Conservation (phyloP, 2,113 vertebrate species). For the Phylloscopus trochiloides region DNA sequence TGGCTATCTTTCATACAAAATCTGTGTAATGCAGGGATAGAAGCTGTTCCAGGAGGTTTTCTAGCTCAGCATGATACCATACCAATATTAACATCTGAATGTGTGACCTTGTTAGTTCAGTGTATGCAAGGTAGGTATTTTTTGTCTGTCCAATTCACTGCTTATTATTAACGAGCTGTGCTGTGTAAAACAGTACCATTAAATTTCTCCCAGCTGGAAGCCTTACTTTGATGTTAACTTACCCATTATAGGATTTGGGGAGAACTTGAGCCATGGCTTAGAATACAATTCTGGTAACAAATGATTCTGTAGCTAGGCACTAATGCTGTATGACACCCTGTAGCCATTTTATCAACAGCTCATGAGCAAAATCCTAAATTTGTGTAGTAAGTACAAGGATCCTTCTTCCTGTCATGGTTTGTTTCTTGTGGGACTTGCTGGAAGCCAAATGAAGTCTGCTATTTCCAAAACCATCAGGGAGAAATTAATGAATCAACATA, state of each 20-base stretch:
- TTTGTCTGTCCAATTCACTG: neutral
- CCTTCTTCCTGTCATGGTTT: neutral
- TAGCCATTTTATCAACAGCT: neutral
- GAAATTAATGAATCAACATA: neutral
- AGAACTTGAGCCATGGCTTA: neutral
- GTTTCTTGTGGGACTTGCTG: neutral
- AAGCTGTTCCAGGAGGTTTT: neutral
- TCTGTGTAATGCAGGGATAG: neutral
- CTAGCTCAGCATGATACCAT: neutral
- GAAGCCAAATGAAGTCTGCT: neutral
- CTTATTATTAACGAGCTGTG: neutral
- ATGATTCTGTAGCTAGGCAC: neutral
- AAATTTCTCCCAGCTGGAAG: neutral
- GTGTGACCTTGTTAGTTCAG: neutral
- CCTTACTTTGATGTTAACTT: neutral
- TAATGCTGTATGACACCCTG: neutral
- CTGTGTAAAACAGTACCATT: neutral
- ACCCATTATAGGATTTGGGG: neutral
- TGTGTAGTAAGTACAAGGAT: neutral
- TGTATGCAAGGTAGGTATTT: neutral
- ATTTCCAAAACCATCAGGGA: slow-evolving; percentile 25
- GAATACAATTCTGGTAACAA: neutral
- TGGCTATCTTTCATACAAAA: neutral
- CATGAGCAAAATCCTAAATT: neutral
- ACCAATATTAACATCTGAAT: neutral